Percentiles rank a stretch among this genome's conserved stretches.
Conservation (phyloP, 2,888 invertebrate species). For the Lordiphosa andalusiaca region DNA sequence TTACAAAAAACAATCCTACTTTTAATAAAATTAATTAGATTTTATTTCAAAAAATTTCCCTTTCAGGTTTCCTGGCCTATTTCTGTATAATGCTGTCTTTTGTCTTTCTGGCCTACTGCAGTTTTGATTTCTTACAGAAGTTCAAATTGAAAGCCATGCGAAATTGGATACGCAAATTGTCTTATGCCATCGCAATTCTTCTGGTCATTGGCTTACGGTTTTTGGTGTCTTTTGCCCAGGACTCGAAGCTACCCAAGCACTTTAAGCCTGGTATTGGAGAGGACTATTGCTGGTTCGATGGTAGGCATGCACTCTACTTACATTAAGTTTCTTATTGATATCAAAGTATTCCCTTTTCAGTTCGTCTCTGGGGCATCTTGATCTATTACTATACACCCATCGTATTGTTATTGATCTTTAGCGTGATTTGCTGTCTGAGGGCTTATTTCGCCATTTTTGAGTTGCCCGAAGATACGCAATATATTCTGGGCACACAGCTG, state of each 20-base stretch:
- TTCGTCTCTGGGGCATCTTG: slow-evolving; percentile 72
- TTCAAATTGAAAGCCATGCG: slow-evolving; percentile 51
- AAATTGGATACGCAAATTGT: slow-evolving; percentile 62
- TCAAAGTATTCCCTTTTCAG: slow-evolving; percentile 24
- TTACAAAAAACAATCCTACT: too few species aligned
- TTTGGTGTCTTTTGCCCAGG: slow-evolving; percentile 63
- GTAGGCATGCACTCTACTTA: slow-evolving; percentile 28
- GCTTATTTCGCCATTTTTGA: slow-evolving; percentile 64
- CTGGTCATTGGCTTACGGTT: slow-evolving; percentile 56
- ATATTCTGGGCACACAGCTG: slow-evolving; percentile 60
- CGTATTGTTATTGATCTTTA: slow-evolving; percentile 52
- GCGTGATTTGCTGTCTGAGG: slow-evolving; percentile 56
- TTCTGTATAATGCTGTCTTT: slow-evolving; percentile 71
- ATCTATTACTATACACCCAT: slow-evolving; percentile 69
- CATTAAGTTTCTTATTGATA: too few species aligned
- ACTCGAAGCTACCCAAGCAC: slow-evolving; percentile 60
- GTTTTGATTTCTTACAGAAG: slow-evolving; percentile 65
- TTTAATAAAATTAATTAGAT: too few species aligned
- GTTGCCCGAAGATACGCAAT: slow-evolving; percentile 54
- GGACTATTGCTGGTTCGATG: slow-evolving; percentile 74
- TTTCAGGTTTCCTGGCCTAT: slow-evolving; percentile 68
- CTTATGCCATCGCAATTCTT: slow-evolving; percentile 41
- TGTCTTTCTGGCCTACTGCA: slow-evolving; percentile 64
- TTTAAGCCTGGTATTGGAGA: slow-evolving; percentile 73
- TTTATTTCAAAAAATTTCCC: too few species aligned